Conservation (phyloP, 2,797 vertebrate species). For the Notolabrus celidotus region DNA sequence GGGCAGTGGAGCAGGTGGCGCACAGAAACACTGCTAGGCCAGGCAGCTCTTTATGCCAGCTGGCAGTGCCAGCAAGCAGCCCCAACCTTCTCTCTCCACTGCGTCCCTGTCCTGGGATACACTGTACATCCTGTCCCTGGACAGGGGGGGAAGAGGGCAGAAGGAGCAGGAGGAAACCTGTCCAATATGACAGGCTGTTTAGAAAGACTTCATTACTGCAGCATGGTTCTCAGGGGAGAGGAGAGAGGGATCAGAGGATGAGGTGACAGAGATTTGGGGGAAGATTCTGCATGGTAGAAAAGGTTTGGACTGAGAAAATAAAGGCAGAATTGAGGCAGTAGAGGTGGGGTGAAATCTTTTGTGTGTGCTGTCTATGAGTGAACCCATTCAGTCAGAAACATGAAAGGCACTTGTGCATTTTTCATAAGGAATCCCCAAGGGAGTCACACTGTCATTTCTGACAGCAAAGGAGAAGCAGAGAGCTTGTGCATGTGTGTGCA, state of each 20-base stretch:
- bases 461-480: constrained; percentile 43
- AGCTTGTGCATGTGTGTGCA: neutral
- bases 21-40: constrained; percentile 42
- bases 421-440: constrained; percentile 58
- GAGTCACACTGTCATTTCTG: constrained; percentile 54
- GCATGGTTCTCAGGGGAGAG: constrained; percentile 4
- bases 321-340: neutral
- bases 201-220: constrained; percentile 49
- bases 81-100: constrained; percentile 25
- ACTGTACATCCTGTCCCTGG: constrained; percentile 61
- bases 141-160: constrained; percentile 8
- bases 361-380: constrained; percentile 12
- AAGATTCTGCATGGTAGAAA: neutral
- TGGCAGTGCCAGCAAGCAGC: constrained; percentile 57
- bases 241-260: neutral
- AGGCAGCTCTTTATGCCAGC: constrained; percentile 59
- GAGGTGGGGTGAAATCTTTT: neutral
- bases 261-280: constrained; percentile 13
- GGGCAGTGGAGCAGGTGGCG: constrained; percentile 75
- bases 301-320: neutral
- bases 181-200: constrained; percentile 38
- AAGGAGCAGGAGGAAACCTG: constrained; percentile 49
- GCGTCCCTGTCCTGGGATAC: constrained; percentile 36
- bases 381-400: constrained; percentile 54
- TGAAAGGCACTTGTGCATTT: constrained; percentile 51